Base-by-base conservation (phyloP, 2,797 vertebrate genomes). In the Parauchenoglanis punctatus region DNA sequence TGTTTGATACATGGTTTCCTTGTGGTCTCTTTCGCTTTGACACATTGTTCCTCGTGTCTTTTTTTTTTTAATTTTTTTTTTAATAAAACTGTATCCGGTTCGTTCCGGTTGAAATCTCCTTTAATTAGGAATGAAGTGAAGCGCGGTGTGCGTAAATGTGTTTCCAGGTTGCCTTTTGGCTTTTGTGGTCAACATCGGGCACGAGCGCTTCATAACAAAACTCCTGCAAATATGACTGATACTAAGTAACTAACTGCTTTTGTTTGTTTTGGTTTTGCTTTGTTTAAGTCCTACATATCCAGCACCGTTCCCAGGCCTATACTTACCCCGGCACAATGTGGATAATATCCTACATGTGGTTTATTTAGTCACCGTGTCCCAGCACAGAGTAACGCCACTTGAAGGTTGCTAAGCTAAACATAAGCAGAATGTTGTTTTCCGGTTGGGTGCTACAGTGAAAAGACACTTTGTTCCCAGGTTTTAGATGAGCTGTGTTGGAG, bases 141-240 rank as follows among this genome's bases (percentile, higher is more conserved):
- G 52, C 85, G 20, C 52, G 52, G 3, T 72, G 56, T 40, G 75
- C 28, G 73, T 35, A 65, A 73, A 87, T 6, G 25, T 75, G n/a
- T 18, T 58, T 44, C 75, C 40, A 28, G 56, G 44, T 70, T 23
- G 49, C 54, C 17, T 80, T 40, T 67, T 15, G 56, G 68, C 15
- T 77, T 72, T 46, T 81, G 76, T 81, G 87, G 75, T 70, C 52
- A 76, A 7, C 68, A 46, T 40, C 63, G 81, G 31, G 25, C 81
- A 17, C 73, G 20, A 65, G 56, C 72, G 15, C 7, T 65, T 80
- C 31, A 73, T 8, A 44, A 68, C 72, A 52, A 52, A n/a, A 2
- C 61, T 28, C 2, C 61, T 28, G n/a, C 61, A 23, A 61, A 31
- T 61, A 73, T 25, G 17, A 4, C 1, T 0, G 1, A 2, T 8